A percentile compares a stretch with the other conserved stretches of the same genome.
Conservation (phyloP, 2,113 vertebrate species). For the Daubentonia madagascariensis region DNA sequence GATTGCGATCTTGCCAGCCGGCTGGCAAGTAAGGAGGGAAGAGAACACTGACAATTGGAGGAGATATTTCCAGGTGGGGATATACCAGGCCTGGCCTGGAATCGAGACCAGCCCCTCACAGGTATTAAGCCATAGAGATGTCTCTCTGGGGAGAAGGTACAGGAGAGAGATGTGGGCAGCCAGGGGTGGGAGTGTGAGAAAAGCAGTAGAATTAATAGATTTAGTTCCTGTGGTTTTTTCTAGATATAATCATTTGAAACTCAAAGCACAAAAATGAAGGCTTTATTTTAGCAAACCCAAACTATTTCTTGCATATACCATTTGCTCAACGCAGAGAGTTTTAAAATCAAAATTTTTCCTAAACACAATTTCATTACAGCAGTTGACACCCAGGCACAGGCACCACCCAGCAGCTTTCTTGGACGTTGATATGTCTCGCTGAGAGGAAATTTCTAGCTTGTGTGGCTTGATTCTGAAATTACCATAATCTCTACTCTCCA, state of each 20-base stretch:
- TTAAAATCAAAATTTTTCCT: neutral
- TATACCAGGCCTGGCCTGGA: neutral
- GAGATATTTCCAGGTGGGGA: neutral
- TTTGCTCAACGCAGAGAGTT: neutral
- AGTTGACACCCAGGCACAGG: neutral
- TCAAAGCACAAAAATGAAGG: neutral
- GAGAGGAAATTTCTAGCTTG: neutral
- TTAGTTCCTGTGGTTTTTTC: neutral
- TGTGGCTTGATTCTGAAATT: slow-evolving; percentile 3
- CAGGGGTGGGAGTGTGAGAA: neutral
- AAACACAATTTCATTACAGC: neutral
- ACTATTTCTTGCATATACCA: neutral
- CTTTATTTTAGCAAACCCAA: slow-evolving; percentile 24
- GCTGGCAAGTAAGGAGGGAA: neutral
- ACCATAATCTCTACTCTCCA: slow-evolving; percentile 31
- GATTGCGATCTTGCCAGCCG: neutral
- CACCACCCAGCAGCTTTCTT: neutral
- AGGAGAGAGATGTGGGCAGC: neutral
- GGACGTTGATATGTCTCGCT: neutral
- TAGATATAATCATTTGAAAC: slow-evolving; percentile 15
- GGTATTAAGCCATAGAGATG: neutral
- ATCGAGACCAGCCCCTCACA: neutral
- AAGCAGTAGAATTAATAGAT: neutral
- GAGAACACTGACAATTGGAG: neutral
- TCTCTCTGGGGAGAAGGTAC: neutral